Base-by-base conservation (phyloP, 1,140 invertebrate species). In the Coptotermes formosanus region DNA sequence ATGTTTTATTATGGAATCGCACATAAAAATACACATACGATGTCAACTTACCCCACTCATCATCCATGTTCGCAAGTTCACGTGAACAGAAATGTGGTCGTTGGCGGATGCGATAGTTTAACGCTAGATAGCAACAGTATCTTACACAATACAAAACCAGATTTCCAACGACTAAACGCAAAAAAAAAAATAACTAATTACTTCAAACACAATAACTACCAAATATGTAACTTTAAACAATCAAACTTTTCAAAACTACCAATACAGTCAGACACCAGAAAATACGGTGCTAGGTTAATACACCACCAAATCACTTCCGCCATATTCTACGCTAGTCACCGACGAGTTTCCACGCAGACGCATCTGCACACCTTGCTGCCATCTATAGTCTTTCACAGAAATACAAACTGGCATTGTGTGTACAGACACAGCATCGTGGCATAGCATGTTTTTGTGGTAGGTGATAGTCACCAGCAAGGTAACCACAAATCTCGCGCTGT, bases 41-140 rank as follows among this genome's bases (percentile, higher is more conserved):
- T 82, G 21, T 3, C 82, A 45, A 84, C 86, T 82, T 59, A 86
- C 86, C 86, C 86, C 86, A 86, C n/a, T 86, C 86, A 84, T 86
- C 86, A 43, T 86, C 86, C 86, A 86, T 86, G 83, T 86, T 86
- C 44, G 23, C 45, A 44, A 38, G 82, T 84, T 86, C 86, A 82
- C 86, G 86, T 84, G 86, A 86, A 82, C 85, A 86, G 82, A 86
- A 86, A 84, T 84, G 83, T 52, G 45, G 83, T 84, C 83, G 48
- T 2, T 52, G 25, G n/a, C 30, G 25, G 30, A 45, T 45, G 45
- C 30, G 16, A 52, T 45, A 84, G 30, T 30, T 48, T 82, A 82
- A 86, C 59, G 83, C 82, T 45, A 82, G 82, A 83, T 44, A 75
- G 82, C 59, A 32, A 82, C 30, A 86, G 23, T 86, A 59, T 83